Percentiles rank a stretch among this genome's conserved stretches.
Conservation (phyloP, 2,888 invertebrate species). For the Electrophaes corylata region DNA sequence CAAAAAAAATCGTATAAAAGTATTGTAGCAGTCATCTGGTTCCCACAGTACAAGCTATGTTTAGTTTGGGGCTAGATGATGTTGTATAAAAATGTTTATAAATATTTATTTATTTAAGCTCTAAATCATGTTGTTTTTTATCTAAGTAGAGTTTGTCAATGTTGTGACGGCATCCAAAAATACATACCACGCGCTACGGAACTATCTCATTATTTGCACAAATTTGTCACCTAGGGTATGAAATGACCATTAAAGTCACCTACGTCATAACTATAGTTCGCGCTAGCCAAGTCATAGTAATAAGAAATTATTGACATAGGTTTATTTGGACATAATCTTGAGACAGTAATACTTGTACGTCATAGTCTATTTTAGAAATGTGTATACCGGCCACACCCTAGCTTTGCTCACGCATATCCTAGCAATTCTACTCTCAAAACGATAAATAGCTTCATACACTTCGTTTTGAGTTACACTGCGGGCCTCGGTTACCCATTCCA, state of each 20-base stretch:
- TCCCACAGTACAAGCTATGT: too few relatives aligned
- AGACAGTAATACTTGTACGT: background rate
- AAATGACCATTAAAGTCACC: background rate
- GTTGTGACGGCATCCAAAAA: conserved; percentile 1
- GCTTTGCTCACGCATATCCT: too few relatives aligned
- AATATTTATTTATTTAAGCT: too few relatives aligned
- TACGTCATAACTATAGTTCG: background rate
- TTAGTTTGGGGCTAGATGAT: too few relatives aligned
- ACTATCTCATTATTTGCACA: background rate
- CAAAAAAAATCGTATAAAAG: too few relatives aligned
- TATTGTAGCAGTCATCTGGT: too few relatives aligned
- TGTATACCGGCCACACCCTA: background rate
- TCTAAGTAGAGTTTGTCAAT: background rate
- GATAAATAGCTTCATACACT: too few relatives aligned
- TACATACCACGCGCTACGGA: conserved; percentile 14
- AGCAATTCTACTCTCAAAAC: too few relatives aligned
- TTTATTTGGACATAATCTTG: conserved; percentile 3
- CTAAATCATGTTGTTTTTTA: too few relatives aligned
- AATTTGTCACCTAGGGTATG: conserved; percentile 16
- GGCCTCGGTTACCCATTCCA: too few relatives aligned
- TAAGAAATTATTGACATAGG: conserved; percentile 7
- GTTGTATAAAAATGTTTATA: too few relatives aligned
- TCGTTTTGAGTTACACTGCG: too few relatives aligned
- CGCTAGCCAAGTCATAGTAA: background rate
- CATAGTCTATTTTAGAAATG: background rate